These are phyloP conservation scores for Podabrus alpinus DNA, from an alignment of 2,888 invertebrate species.

Conservation along the genomic window DNA sequence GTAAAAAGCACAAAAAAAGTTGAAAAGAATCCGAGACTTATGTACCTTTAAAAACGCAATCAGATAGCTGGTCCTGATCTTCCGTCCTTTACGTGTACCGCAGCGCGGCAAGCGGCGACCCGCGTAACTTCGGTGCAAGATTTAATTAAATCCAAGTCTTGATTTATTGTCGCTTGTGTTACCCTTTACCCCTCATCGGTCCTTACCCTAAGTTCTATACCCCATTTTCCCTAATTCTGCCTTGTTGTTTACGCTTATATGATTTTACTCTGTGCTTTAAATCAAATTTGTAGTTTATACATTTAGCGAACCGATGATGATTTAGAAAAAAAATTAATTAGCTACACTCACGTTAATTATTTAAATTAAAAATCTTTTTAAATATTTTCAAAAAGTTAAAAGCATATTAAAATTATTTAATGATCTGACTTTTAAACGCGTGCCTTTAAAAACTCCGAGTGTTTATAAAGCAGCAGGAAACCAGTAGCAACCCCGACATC, in stretches of 20 bases:
- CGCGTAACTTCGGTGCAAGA: slow-evolving; percentile 61
- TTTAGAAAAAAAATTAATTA: not conserved
- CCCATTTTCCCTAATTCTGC: slow-evolving; percentile 33
- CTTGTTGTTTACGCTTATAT: slow-evolving; percentile 41
- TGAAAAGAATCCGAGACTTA: slow-evolving; percentile 9
- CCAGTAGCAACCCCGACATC: slow-evolving; percentile 31
- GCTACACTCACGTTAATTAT: not conserved
- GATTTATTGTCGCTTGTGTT: slow-evolving; percentile 59
- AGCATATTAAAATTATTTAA: not conserved
- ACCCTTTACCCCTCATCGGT: slow-evolving; percentile 30
- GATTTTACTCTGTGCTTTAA: slow-evolving; percentile 34
- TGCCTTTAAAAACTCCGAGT: not conserved
- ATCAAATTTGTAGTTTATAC: not conserved
- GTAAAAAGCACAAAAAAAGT: slow-evolving; percentile 14
- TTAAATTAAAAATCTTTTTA: not conserved
- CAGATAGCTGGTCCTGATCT: slow-evolving; percentile 22
- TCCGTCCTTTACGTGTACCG: slow-evolving; percentile 42
- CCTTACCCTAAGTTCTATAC: slow-evolving; percentile 34
- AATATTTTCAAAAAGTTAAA: not conserved
- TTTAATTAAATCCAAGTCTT: slow-evolving; percentile 62
- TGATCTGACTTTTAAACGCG: not conserved
- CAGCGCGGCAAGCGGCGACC: slow-evolving; percentile 57
- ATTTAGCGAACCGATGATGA: not conserved
- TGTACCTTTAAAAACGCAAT: slow-evolving; percentile 30
- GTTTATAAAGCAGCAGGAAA: slow-evolving; percentile 16